Conservation (phyloP, 2,888 invertebrate genomes). For the Leistus spinibarbis region DNA sequence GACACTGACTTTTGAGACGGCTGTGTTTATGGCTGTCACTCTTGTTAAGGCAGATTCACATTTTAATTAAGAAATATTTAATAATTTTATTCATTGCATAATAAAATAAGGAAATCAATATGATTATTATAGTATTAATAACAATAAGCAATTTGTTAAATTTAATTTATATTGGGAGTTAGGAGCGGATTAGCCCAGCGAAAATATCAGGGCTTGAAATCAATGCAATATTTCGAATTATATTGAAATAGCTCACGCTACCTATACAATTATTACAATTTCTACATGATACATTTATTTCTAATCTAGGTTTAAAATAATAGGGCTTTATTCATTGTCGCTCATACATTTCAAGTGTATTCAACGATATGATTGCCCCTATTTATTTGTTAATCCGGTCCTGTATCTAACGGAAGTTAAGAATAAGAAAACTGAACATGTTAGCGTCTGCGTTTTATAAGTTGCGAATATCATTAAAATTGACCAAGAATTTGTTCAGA, state of each 20-base stretch:
- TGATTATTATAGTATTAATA: not conserved
- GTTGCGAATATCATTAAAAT: not conserved
- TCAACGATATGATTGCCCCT: not conserved
- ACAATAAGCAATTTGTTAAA: too few species aligned
- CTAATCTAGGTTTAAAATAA: too few species aligned
- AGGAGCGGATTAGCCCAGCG: too few species aligned
- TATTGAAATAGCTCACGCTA: too few species aligned
- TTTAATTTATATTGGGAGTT: too few species aligned
- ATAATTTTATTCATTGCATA: not conserved
- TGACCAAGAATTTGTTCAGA: not conserved
- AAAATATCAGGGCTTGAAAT: too few species aligned
- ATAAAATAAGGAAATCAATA: not conserved
- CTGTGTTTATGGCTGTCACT: conserved; percentile 24
- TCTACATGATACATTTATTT: too few species aligned
- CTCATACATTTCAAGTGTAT: too few species aligned
- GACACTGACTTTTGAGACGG: conserved; percentile 32
- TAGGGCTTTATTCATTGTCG: too few species aligned
- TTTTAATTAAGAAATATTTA: not conserved
- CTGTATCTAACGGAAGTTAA: not conserved
- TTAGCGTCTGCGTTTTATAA: not conserved
- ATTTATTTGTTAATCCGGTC: not conserved
- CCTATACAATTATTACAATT: too few species aligned
- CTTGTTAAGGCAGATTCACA: not conserved
- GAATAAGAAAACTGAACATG: not conserved
- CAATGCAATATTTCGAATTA: too few species aligned